These are phyloP conservation scores for Chaetops frenatus DNA, from an alignment of 2,113 vertebrate genomes.

Conservation along the genomic window DNA sequence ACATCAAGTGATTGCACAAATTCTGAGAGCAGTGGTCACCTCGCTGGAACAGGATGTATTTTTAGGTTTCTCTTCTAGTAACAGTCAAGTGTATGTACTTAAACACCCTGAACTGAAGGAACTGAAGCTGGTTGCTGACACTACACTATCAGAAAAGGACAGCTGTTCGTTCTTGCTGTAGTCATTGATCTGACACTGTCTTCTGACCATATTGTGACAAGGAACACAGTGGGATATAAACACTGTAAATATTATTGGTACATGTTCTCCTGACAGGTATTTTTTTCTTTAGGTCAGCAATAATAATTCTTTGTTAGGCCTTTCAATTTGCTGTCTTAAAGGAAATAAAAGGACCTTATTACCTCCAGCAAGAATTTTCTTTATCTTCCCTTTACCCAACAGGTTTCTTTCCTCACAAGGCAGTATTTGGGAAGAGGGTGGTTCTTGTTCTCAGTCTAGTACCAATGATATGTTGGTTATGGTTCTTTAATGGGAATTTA, in stretches of 20 bases:
- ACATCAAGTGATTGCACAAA: constrained; percentile 58
- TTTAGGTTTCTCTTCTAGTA: constrained; percentile 73
- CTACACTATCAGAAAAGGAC: constrained; percentile 55
- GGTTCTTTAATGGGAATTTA: neutral
- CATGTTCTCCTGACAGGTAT: neutral
- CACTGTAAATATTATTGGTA: neutral
- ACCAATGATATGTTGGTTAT: neutral
- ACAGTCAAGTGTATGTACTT: constrained; percentile 60
- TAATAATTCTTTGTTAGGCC: neutral
- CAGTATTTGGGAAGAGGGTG: neutral
- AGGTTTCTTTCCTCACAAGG: neutral
- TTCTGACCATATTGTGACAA: neutral
- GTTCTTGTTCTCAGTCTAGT: neutral
- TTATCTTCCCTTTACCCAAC: neutral
- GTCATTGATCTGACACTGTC: constrained; percentile 5
- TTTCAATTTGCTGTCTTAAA: neutral
- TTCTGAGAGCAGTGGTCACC: constrained; percentile 59
- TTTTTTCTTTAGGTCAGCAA: neutral
- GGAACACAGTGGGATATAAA: neutral
- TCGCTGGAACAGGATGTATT: constrained; percentile 67
- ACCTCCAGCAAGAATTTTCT: neutral
- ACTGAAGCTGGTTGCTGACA: constrained; percentile 49
- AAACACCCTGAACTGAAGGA: constrained; percentile 14
- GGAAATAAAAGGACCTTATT: neutral
- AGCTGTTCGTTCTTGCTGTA: constrained; percentile 55